Percentiles rank a stretch among this genome's conserved stretches.
Evolutionary conservation across 1,140 invertebrate species (phyloP).

Genomic region (Agrypnia vestita): DNA sequence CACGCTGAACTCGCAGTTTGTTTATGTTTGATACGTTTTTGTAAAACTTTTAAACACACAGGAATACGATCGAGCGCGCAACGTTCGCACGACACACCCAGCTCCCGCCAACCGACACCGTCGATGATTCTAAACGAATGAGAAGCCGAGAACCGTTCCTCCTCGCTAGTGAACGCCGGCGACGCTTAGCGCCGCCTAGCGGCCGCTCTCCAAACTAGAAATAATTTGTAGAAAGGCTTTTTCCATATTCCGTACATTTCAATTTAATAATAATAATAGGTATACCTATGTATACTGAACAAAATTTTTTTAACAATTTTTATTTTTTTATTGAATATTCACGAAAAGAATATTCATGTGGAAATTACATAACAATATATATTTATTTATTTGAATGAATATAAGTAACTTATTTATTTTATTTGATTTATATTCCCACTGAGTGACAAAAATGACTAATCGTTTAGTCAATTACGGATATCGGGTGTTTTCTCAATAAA

Average conservation of each 20-base stretch:
- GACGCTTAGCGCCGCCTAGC: conserved; percentile 3
- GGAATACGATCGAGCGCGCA: conserved; percentile 1
- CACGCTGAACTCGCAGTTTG: background rate
- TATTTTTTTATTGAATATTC: too few relatives aligned
- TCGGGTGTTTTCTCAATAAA: too few relatives aligned
- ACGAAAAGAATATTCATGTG: too few relatives aligned
- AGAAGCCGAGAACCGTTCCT: conserved; percentile 16
- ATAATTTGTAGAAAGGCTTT: background rate
- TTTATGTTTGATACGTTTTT: conserved; percentile 4
- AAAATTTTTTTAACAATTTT: too few relatives aligned
- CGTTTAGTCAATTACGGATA: too few relatives aligned
- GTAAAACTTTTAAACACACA: conserved; percentile 8
- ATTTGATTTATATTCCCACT: too few relatives aligned
- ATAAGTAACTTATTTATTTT: too few relatives aligned
- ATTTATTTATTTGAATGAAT: too few relatives aligned
- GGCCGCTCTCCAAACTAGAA: conserved; percentile 16
- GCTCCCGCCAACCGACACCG: conserved; percentile 26
- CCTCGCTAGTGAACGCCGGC: background rate
- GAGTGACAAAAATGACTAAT: too few relatives aligned
- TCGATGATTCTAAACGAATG: conserved; percentile 45
- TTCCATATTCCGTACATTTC: background rate
- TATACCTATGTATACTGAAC: too few relatives aligned
- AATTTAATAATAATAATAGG: too few relatives aligned
- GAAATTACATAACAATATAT: too few relatives aligned
- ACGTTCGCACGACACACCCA: conserved; percentile 7